These are phyloP conservation scores for Corythoichthys haematopterus DNA, from an alignment of 2,113 vertebrate genomes.

Conservation along the genomic window DNA sequence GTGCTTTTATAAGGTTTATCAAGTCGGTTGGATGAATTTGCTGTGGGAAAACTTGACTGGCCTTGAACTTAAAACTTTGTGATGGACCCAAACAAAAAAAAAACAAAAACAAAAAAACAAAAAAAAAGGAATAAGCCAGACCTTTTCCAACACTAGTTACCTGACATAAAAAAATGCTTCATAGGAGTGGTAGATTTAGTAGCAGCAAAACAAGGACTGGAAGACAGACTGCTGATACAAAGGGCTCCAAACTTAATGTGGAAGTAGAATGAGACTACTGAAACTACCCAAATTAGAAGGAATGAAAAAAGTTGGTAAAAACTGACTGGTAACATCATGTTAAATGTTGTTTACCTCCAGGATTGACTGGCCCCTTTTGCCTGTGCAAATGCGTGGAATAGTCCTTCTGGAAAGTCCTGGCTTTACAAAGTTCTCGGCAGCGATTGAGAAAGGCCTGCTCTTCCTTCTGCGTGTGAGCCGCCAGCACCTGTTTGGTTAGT, in stretches of 20 bases:
- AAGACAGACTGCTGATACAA: neutral
- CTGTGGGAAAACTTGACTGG: too few species aligned
- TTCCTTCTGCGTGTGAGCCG: slow-evolving; percentile 90
- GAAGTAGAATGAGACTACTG: neutral
- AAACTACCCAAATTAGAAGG: neutral
- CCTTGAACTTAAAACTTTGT: too few species aligned
- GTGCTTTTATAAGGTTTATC: too few species aligned
- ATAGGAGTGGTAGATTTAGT: neutral
- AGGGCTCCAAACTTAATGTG: neutral
- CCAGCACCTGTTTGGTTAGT: slow-evolving; percentile 91
- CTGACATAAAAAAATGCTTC: neutral
- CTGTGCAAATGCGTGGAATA: slow-evolving; percentile 76
- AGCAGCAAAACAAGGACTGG: neutral
- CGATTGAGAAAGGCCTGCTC: slow-evolving; percentile 88
- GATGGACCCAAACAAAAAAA: too few species aligned
- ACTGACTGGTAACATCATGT: neutral
- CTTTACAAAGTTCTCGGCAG: slow-evolving; percentile 76
- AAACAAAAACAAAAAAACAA: neutral
- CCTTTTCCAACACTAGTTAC: neutral
- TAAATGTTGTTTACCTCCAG: slow-evolving; percentile 50
- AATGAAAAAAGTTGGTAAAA: neutral
- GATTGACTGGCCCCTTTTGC: slow-evolving; percentile 60
- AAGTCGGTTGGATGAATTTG: too few species aligned
- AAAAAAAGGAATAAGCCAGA: neutral
- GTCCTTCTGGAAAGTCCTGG: slow-evolving; percentile 75